Evolutionary conservation across 2,888 invertebrate species (phyloP), one percentile per base, ranked within the genome.

Genomic region (Eupithecia centaureata): DNA sequence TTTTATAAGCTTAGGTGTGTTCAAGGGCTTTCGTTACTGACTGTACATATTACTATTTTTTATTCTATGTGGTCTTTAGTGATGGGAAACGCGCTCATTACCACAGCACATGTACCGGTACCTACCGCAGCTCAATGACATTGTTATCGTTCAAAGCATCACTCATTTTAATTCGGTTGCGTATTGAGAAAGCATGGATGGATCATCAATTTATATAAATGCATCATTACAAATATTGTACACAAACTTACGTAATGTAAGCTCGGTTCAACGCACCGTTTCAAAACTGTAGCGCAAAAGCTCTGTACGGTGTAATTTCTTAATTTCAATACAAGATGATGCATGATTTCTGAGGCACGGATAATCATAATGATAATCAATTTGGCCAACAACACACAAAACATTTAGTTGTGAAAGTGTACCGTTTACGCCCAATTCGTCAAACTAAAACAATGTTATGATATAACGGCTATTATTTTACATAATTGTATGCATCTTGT

Each of bases 131-230:
- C 66, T 69, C 72, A 75, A 85, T 85, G 85, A 84, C 87, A 85
- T 87, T 87, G 84, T 85, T 84, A 84, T 79, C 77, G 76, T 84
- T 85, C 72, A 72, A 76, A 85, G 79, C 86, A 89, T 89, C 89
- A 86, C 86, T 89, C 89, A 89, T 85, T 87, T 86, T 88, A 88
- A 88, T 87, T 85, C 81, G 82, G 76, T 33, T 57, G 22, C 32
- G 76, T 76, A 82, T 82, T 81, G 77, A 77, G 82, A 79, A 81
- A 82, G 74, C 70, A 66, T 73, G 70, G 79, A 66, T 73, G 70
- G 79, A 75, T 82, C 87, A 86, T 87, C 88, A 87, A 89, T 87
- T 89, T 84, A 83, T 86, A 82, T 82, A 87, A 88, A 86, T 82
- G 81, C 81, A 82, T 87, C 87, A 89, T 88, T 88, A 88, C 83